Conservation (phyloP, 92 coral and sea anemone species). For the Desmophyllum pertusum region DNA sequence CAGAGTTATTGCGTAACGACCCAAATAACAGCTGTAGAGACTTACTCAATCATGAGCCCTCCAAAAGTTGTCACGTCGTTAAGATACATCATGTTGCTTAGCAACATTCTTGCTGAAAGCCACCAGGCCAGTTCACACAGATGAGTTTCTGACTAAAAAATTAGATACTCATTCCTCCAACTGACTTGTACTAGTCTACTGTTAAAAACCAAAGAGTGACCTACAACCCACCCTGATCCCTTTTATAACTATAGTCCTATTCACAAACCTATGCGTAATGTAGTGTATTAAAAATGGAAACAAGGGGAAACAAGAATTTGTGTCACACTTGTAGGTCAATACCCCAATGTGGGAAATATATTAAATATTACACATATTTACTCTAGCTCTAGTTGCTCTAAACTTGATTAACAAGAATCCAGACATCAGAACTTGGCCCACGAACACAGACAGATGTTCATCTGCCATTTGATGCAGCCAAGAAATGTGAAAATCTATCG, state of each 20-base stretch:
- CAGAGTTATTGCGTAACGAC: neutral
- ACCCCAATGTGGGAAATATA: too few relatives aligned
- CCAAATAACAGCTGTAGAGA: neutral
- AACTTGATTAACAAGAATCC: neutral
- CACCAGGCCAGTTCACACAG: too few relatives aligned
- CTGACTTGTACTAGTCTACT: too few relatives aligned
- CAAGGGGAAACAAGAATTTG: neutral
- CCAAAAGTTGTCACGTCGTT: too few relatives aligned
- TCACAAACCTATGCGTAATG: neutral
- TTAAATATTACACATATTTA: neutral
- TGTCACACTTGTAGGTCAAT: neutral
- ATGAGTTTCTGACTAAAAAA: neutral
- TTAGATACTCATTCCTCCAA: neutral
- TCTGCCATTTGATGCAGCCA: neutral
- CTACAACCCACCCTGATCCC: neutral
- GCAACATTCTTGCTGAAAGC: neutral
- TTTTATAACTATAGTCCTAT: neutral
- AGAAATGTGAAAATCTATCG: neutral
- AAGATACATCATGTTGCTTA: neutral
- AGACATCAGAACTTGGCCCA: neutral
- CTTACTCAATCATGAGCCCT: too few relatives aligned
- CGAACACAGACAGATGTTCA: too few relatives aligned
- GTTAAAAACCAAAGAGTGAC: neutral
- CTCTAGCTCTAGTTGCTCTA: neutral
- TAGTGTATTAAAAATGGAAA: neutral